Conservation (phyloP, 2,797 vertebrate genomes). For the Phoxinus dragarum region DNA sequence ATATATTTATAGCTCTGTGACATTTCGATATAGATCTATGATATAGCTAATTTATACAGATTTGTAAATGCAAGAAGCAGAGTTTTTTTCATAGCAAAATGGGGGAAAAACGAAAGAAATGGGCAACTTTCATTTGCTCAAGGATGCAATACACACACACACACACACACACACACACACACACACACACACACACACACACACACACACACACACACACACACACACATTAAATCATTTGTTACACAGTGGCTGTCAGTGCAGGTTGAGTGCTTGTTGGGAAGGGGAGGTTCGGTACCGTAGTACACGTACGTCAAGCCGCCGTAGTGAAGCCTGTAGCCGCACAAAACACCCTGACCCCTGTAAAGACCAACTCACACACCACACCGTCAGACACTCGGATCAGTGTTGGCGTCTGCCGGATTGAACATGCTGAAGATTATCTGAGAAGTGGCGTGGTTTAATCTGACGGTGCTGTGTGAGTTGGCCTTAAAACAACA, state of each 20-base stretch:
- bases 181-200: conserved; percentile 22
- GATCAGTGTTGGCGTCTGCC: background rate
- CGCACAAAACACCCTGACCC: conserved; percentile 70
- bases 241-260: conserved; percentile 81
- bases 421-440: background rate
- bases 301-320: conserved; percentile 72
- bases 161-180: conserved; percentile 44
- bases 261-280: conserved; percentile 76
- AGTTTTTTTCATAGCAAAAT: conserved; percentile 47
- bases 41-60: conserved; percentile 53
- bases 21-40: conserved; percentile 52
- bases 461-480: background rate
- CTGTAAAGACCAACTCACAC: conserved; percentile 44
- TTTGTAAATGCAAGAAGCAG: conserved; percentile 51
- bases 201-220: conserved; percentile 27
- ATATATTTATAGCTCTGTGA: conserved; percentile 65
- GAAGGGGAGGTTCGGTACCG: conserved; percentile 46
- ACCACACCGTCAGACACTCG: background rate
- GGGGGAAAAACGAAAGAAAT: conserved; percentile 17
- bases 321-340: conserved; percentile 72
- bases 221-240: conserved; percentile 73
- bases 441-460: background rate
- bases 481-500: conserved; percentile 52
- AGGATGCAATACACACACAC: conserved; percentile 34
- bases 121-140: conserved; percentile 31